Base-by-base conservation (phyloP, 2,888 invertebrate species). In the Dione juno region DNA sequence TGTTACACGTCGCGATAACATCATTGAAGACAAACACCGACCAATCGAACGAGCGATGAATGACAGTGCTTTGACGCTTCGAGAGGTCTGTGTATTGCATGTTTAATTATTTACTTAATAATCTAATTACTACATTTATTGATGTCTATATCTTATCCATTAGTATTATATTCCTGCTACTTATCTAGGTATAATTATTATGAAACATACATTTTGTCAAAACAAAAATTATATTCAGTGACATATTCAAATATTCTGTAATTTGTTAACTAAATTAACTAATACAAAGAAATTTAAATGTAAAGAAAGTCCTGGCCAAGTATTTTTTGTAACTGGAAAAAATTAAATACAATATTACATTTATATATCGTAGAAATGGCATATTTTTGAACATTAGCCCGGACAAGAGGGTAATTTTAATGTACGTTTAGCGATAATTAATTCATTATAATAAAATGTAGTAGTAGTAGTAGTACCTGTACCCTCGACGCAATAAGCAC, bases 31-130 rank as follows among this genome's bases (percentile, higher is more conserved):
- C 11, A 37, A 37, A n/a, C 16, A 9, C 16, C 16, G 2, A 7
- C 16, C 57, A 16, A 16, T 40, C 16, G 37, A 57, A 16, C 57
- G 16, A 21, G 11, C 11, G 11, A 16, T 37, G n/a, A 54, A 37
- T n/a, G 54, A 57, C 11, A 57, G 37, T 57, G 13, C 7, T 57
- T 7, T 16, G 37, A 37, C 37, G 35, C 37, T 57, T 40, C 16
- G 16, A 37, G 37, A 57, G 57, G 57, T 57, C 57, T 57, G 57
- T 57, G 57, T 57, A 16, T 16, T 57, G 16, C 57, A 57, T 40
- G 57, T 57, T 37, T 57, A 57, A 57, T n/a, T 16, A 40, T 16
- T 37, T 37, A 57, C 3, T 16, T 57, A 37, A 37, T 37, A 57
- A 57, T 3, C 57, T 57, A 35, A 14, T 9, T 57, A 11, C 10